Conservation (phyloP, 2,113 vertebrate genomes). For the Colossoma macropomum region DNA sequence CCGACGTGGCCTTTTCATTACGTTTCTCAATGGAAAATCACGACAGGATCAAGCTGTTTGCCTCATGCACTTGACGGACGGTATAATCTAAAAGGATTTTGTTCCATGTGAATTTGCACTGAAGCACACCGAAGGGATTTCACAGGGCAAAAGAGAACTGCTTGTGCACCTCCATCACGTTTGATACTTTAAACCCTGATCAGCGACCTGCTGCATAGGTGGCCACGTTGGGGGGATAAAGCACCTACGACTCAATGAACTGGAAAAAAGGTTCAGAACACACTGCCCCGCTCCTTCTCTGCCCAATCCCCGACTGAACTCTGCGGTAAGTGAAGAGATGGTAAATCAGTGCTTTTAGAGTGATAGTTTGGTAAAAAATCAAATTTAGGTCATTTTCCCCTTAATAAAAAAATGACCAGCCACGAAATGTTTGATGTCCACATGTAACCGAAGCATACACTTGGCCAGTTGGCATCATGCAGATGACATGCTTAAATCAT, state of each 20-base stretch:
- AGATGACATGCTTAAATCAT: no score
- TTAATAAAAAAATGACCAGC: no score
- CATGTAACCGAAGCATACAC: no score
- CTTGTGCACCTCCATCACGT: background rate
- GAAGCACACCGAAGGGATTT: background rate
- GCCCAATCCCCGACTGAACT: background rate
- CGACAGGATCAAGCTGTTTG: background rate
- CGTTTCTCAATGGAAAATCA: no score
- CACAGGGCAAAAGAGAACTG: background rate
- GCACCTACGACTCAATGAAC: slow-evolving; percentile 12
- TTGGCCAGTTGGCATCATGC: no score
- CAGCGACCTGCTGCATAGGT: background rate
- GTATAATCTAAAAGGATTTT: background rate
- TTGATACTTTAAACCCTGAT: slow-evolving; percentile 9
- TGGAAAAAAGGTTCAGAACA: background rate
- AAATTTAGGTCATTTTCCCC: no score
- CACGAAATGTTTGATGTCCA: no score
- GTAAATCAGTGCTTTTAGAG: background rate
- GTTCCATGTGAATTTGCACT: background rate
- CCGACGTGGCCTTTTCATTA: background rate
- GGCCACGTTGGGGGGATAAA: background rate
- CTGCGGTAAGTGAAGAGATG: background rate
- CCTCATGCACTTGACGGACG: background rate
- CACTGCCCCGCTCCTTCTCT: background rate
- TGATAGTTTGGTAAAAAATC: background rate